A percentile compares a stretch with the other conserved stretches of the same genome.
These are phyloP conservation scores for Diorhabda carinulata DNA, from an alignment of 1,140 invertebrate species.

Conservation along the genomic window DNA sequence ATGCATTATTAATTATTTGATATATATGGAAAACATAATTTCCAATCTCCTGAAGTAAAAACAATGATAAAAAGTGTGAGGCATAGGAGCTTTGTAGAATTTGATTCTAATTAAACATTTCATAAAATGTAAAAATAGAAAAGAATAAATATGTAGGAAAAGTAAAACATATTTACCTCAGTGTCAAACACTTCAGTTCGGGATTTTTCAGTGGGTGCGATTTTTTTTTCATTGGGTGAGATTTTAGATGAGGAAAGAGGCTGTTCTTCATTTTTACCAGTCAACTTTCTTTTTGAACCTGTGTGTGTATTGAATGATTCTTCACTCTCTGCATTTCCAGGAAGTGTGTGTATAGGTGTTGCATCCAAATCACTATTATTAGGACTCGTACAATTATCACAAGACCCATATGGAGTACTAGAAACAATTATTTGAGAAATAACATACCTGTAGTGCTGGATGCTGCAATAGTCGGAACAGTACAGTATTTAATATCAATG, in stretches of 20 bases:
- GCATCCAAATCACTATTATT: conserved; percentile 25
- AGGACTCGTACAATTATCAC: neutral
- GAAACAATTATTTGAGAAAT: too few species aligned
- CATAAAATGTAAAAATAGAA: neutral
- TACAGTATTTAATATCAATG: too few species aligned
- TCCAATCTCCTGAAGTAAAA: too few species aligned
- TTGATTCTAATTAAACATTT: neutral
- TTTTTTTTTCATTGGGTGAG: too few species aligned
- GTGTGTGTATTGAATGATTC: conserved; percentile 1
- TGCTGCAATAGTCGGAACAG: too few species aligned
- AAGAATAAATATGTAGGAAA: neutral
- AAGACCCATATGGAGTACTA: neutral
- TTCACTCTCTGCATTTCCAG: conserved; percentile 24
- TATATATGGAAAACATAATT: too few species aligned
- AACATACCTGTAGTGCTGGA: too few species aligned
- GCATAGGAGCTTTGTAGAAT: neutral
- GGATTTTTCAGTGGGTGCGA: conserved; percentile 6
- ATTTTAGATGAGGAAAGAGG: too few species aligned
- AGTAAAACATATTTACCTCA: neutral
- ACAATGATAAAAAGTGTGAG: too few species aligned
- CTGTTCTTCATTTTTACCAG: too few species aligned
- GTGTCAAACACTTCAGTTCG: neutral
- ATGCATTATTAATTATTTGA: too few species aligned
- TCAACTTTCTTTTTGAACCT: too few species aligned
- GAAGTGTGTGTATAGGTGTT: conserved; percentile 28